These are phyloP conservation scores for Anolis apletophallus DNA, from an alignment of 2,797 vertebrate genomes.

Conservation along the genomic window DNA sequence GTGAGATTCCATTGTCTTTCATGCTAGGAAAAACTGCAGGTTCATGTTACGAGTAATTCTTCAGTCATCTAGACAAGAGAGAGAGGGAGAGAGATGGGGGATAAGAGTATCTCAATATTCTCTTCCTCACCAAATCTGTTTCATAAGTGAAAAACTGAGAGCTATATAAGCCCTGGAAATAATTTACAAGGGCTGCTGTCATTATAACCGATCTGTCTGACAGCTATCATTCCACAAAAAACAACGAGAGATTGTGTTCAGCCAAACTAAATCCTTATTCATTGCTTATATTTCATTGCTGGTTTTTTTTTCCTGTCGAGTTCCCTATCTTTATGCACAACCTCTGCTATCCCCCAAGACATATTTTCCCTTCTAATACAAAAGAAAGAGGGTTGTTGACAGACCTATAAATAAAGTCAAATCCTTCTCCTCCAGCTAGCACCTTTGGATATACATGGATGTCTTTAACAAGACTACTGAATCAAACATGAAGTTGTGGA, in stretches of 20 bases:
- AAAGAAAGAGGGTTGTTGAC: conserved; percentile 1
- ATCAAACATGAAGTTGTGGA: conserved; percentile 10
- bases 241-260: neutral
- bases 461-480: conserved; percentile 32
- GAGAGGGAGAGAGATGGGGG: neutral
- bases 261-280: neutral
- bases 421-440: neutral
- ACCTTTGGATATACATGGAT: conserved; percentile 20
- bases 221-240: neutral
- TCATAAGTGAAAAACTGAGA: neutral
- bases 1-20: neutral
- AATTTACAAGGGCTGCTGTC: neutral
- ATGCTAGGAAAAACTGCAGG: neutral
- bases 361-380: neutral
- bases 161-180: neutral
- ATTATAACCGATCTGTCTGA: neutral
- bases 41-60: neutral
- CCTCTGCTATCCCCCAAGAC: neutral
- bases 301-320: neutral
- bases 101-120: neutral
- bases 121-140: neutral
- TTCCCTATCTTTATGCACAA: neutral
- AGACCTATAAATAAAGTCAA: conserved; percentile 34
- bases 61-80: neutral
- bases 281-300: neutral